These are phyloP conservation scores for human DNA, from an alignment of 2,113 vertebrate genomes.

Conservation along the genomic window GRCh38 chr11:64115501-64116000, in stretches of 20 bases:
- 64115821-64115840: background rate
- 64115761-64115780: background rate
- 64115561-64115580: constrained; percentile 29
- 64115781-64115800: background rate
- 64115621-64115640: background rate
- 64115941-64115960: rapidly evolving
- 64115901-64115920: rapidly evolving
- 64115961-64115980: background rate
- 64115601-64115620: background rate
- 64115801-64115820: background rate
- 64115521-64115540: background rate
- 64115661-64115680: constrained; percentile 87
- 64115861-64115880: background rate
- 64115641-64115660: constrained; percentile 89
- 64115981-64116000: background rate
- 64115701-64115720: background rate
- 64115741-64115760: background rate
- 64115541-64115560: background rate
- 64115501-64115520: background rate
- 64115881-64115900: too few relatives aligned
- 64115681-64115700: constrained; percentile 73
- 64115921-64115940: rapidly evolving
- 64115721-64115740: background rate
- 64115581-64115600: constrained; percentile 7
- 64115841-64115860: background rate